Evolutionary conservation across 2,888 invertebrate genomes (phyloP).

Genomic region (Odiellus spinosus): DNA sequence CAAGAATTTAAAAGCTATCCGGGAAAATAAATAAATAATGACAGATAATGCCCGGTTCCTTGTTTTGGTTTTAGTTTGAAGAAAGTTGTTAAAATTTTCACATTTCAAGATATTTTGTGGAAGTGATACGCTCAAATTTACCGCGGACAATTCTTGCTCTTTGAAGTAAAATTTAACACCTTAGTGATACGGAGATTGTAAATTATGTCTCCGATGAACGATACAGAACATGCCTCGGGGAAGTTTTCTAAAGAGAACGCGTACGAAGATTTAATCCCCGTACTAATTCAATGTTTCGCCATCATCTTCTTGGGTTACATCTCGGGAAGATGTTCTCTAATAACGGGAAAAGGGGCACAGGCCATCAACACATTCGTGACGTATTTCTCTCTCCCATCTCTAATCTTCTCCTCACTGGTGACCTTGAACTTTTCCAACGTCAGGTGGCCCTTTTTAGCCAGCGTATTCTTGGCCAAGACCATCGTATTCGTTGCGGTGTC

Average conservation of each 20-base stretch:
- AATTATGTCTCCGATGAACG: no score
- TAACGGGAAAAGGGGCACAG: constrained; percentile 65
- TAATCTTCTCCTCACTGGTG: constrained; percentile 79
- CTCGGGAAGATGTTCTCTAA: constrained; percentile 65
- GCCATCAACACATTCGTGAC: constrained; percentile 85
- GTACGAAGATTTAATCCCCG: constrained; percentile 12
- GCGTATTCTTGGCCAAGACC: constrained; percentile 69
- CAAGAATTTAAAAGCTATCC: no score
- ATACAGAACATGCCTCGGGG: no score
- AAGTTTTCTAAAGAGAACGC: background rate
- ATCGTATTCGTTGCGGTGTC: constrained; percentile 66
- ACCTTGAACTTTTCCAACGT: constrained; percentile 61
- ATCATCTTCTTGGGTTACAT: constrained; percentile 38
- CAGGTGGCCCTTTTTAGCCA: constrained; percentile 78
- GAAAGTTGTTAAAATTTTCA: no score
- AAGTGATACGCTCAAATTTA: no score
- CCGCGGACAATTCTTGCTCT: no score
- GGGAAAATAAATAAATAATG: no score
- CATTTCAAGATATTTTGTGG: no score
- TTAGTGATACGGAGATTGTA: no score
- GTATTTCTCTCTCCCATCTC: constrained; percentile 76
- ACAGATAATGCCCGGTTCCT: no score
- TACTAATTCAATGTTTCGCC: constrained; percentile 20
- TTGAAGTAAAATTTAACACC: no score
- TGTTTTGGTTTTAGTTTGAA: no score